Evolutionary conservation across 2,888 invertebrate species (phyloP).

Genomic region (Dilophus febrilis): DNA sequence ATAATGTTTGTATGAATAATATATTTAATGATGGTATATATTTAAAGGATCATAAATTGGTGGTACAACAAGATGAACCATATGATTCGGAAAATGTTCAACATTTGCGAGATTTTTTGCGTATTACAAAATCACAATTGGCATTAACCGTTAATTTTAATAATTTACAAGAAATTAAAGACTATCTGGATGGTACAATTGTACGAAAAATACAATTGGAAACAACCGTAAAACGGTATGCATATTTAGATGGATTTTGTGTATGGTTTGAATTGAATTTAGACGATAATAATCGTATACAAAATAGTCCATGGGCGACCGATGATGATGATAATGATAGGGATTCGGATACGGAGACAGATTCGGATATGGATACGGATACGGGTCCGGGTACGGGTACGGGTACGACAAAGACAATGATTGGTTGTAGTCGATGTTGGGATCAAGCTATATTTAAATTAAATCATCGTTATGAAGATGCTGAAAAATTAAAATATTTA

Average conservation of each 20-base stretch:
- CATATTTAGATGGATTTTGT: slow-evolving; percentile 44
- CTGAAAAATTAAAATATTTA: slow-evolving; percentile 15
- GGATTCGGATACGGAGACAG: background rate
- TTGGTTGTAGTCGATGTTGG: slow-evolving; percentile 54
- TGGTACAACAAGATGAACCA: slow-evolving; percentile 32
- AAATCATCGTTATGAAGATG: slow-evolving; percentile 23
- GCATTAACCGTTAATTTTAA: slow-evolving; percentile 47
- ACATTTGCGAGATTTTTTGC: slow-evolving; percentile 34
- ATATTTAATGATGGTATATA: slow-evolving; percentile 13
- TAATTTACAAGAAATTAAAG: slow-evolving; percentile 32
- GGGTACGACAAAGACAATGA: too few species aligned
- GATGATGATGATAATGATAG: too few species aligned
- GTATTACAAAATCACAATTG: slow-evolving; percentile 38
- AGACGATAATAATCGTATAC: slow-evolving; percentile 47
- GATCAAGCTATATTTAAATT: slow-evolving; percentile 58
- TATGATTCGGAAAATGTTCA: slow-evolving; percentile 56
- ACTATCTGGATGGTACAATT: slow-evolving; percentile 21
- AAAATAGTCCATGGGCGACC: slow-evolving; percentile 30
- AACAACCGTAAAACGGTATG: slow-evolving; percentile 31
- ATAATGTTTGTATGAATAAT: slow-evolving; percentile 22
- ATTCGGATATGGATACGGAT: background rate
- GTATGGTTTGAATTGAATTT: slow-evolving; percentile 60
- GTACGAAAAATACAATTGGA: slow-evolving; percentile 24
- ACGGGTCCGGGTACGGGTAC: background rate
- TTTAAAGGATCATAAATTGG: slow-evolving; percentile 22